These are phyloP conservation scores for Ceratosolen solmsi DNA, from an alignment of 1,140 invertebrate species.

Conservation along the genomic window DNA sequence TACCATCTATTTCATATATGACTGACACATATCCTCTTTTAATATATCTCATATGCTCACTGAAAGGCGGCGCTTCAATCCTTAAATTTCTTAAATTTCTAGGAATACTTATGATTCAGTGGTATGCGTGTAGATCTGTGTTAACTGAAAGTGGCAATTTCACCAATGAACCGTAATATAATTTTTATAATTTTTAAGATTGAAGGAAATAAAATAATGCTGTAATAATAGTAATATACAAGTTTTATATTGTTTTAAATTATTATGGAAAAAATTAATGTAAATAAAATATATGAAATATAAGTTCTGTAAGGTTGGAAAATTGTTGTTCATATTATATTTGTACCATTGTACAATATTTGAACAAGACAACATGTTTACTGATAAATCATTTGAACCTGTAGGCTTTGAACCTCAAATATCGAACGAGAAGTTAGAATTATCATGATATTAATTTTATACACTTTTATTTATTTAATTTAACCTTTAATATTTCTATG, in stretches of 20 bases:
- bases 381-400: conserved; percentile 57
- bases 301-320: not conserved
- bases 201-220: too few species aligned
- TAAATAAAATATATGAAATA: not conserved
- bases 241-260: too few species aligned
- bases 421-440: conserved; percentile 59
- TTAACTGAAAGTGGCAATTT: not conserved
- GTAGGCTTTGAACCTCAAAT: conserved; percentile 63
- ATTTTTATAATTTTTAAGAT: too few species aligned
- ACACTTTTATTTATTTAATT: conserved; percentile 18
- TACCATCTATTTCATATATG: too few species aligned
- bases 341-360: not conserved
- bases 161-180: not conserved
- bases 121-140: not conserved
- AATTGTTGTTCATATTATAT: not conserved
- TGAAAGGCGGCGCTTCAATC: not conserved
- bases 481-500: conserved; percentile 1
- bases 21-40: too few species aligned
- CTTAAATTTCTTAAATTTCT: not conserved
- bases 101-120: too few species aligned
- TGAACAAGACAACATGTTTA: conserved; percentile 59
- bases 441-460: conserved; percentile 15
- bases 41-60: too few species aligned
- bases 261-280: too few species aligned
- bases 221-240: too few species aligned